Conservation (phyloP, 2,797 vertebrate species). For the Florisuga fusca region DNA sequence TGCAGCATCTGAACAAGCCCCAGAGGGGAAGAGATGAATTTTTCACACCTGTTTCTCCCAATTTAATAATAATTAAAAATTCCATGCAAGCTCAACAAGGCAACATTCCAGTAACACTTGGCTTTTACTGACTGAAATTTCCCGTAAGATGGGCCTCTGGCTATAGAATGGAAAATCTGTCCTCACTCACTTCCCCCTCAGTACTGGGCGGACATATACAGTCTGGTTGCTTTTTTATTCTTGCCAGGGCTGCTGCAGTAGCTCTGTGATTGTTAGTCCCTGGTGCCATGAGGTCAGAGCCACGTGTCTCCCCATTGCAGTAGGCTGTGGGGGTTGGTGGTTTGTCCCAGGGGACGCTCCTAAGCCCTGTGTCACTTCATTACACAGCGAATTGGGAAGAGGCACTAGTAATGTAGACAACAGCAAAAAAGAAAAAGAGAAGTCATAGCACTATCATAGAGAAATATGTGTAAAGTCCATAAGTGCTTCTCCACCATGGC, state of each 20-base stretch:
- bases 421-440: not conserved
- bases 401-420: not conserved
- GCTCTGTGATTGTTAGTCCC: not conserved
- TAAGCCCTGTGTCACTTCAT: not conserved
- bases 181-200: slow-evolving; percentile 33
- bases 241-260: slow-evolving; percentile 31
- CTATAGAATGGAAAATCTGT: slow-evolving; percentile 58
- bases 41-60: slow-evolving; percentile 66
- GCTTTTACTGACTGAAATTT: slow-evolving; percentile 40
- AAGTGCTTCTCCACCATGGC: not conserved
- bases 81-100: not conserved
- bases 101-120: slow-evolving; percentile 52
- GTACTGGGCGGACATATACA: not conserved
- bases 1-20: slow-evolving; percentile 8
- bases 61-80: slow-evolving; percentile 48
- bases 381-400: slow-evolving; percentile 23
- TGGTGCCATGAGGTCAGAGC: not conserved
- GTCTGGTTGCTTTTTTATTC: slow-evolving; percentile 4
- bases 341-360: not conserved
- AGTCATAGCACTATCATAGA: not conserved
- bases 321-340: not conserved
- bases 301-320: not conserved
- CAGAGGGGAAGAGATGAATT: slow-evolving; percentile 21
- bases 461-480: not conserved
- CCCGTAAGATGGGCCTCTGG: slow-evolving; percentile 51